These are phyloP conservation scores for Hypselothyrea guttata DNA, from an alignment of 2,888 invertebrate genomes.

Conservation along the genomic window DNA sequence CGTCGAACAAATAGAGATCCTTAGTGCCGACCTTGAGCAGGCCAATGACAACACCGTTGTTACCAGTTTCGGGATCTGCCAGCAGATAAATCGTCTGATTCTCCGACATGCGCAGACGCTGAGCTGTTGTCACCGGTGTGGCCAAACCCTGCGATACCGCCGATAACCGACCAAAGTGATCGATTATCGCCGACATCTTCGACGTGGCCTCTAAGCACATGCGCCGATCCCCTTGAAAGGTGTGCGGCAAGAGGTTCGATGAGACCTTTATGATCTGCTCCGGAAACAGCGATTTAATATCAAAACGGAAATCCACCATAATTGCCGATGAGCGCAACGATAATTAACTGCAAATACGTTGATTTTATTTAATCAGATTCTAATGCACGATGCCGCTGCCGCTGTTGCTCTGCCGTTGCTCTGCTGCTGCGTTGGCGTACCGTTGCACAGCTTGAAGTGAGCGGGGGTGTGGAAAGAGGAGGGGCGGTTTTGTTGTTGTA, in stretches of 20 bases:
- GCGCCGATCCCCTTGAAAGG: conserved; percentile 83
- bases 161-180: conserved; percentile 88
- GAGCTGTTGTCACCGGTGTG: conserved; percentile 88
- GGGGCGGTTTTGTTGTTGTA: no score
- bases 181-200: conserved; percentile 86
- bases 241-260: conserved; percentile 83
- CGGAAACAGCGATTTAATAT: conserved; percentile 83
- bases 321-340: no score
- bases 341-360: no score
- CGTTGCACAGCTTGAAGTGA: no score
- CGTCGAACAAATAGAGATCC: conserved; percentile 92
- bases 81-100: conserved; percentile 81
- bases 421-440: no score
- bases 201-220: conserved; percentile 84
- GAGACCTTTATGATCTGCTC: conserved; percentile 83
- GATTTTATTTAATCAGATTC: no score
- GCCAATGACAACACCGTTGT: conserved; percentile 90
- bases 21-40: conserved; percentile 95
- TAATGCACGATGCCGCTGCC: no score
- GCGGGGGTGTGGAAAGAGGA: no score
- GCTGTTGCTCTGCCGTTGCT: no score
- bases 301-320: no score
- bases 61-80: conserved; percentile 82
- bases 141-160: conserved; percentile 88
- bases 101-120: conserved; percentile 85